phyloP scores from a whole-genome alignment of 2,888 invertebrate species.

The Polydrusus tereticollis region DNA sequence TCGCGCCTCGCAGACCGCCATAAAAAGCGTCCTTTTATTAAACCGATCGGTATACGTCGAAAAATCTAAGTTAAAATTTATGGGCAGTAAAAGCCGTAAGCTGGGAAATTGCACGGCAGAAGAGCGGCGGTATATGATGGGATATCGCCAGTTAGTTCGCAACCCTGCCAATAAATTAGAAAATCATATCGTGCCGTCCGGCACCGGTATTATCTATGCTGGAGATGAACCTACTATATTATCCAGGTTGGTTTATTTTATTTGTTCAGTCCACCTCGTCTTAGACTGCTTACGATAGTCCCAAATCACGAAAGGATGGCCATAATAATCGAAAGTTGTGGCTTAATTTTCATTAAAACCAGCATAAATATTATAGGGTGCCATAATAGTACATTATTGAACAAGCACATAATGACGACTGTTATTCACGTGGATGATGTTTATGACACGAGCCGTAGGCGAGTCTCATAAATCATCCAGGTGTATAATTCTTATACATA shows the following conservation, averaged over 20 bases:
- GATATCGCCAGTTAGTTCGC: slow-evolving; percentile 48
- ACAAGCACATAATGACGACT: too few relatives aligned
- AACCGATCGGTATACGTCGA: slow-evolving; percentile 35
- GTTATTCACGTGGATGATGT: too few relatives aligned
- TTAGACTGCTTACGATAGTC: too few relatives aligned
- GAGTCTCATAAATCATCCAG: too few relatives aligned
- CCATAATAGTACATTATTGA: too few relatives aligned
- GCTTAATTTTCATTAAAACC: too few relatives aligned
- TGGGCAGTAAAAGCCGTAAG: slow-evolving; percentile 44
- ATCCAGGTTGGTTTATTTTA: neutral
- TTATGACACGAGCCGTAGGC: too few relatives aligned
- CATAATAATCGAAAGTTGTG: too few relatives aligned
- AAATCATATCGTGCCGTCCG: slow-evolving; percentile 50
- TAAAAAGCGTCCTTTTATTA: slow-evolving; percentile 33
- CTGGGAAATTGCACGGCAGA: slow-evolving; percentile 53
- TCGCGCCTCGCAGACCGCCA: slow-evolving; percentile 7
- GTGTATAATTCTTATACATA: too few relatives aligned
- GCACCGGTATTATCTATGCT: slow-evolving; percentile 20
- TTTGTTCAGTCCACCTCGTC: neutral
- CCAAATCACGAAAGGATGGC: too few relatives aligned
- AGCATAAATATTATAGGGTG: too few relatives aligned
- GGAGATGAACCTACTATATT: slow-evolving; percentile 23
- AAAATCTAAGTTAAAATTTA: slow-evolving; percentile 48
- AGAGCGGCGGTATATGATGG: slow-evolving; percentile 52
- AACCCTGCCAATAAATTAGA: slow-evolving; percentile 52